Conservation (phyloP, 2,113 vertebrate genomes). For the Acrocephalus arundinaceus region DNA sequence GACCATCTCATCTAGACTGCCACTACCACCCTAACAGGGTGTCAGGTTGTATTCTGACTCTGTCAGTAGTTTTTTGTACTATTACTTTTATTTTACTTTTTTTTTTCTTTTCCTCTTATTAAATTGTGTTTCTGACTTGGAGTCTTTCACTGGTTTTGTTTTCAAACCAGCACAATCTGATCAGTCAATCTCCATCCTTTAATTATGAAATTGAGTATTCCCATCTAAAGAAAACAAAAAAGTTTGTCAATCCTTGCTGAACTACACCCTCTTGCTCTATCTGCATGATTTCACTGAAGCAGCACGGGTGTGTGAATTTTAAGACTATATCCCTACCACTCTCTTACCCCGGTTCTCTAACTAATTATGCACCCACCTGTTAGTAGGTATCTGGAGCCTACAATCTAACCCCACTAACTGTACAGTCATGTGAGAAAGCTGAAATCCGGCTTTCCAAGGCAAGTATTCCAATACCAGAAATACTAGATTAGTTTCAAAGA, state of each 20-base stretch:
- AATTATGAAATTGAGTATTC: neutral
- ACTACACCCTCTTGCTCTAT: neutral
- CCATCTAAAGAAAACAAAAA: neutral
- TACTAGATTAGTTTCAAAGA: neutral
- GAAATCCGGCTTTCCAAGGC: neutral
- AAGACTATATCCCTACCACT: neutral
- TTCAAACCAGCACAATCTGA: neutral
- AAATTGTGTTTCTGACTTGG: too few species aligned
- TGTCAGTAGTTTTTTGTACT: too few species aligned
- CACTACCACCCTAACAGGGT: too few species aligned
- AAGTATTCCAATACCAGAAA: neutral
- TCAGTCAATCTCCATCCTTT: neutral
- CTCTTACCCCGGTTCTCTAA: neutral
- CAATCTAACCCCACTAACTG: neutral
- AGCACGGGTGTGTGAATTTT: neutral
- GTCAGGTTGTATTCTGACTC: too few species aligned
- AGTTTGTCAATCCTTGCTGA: neutral
- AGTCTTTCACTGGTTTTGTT: too few species aligned
- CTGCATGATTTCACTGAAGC: neutral
- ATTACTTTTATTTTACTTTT: too few species aligned
- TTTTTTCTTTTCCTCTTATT: too few species aligned
- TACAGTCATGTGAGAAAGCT: neutral
- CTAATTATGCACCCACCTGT: fast-evolving
- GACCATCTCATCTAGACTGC: too few species aligned
- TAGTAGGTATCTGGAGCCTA: neutral